Evolutionary conservation across 2,888 invertebrate genomes (phyloP).

Genomic region (Physocephala rufipes): DNA sequence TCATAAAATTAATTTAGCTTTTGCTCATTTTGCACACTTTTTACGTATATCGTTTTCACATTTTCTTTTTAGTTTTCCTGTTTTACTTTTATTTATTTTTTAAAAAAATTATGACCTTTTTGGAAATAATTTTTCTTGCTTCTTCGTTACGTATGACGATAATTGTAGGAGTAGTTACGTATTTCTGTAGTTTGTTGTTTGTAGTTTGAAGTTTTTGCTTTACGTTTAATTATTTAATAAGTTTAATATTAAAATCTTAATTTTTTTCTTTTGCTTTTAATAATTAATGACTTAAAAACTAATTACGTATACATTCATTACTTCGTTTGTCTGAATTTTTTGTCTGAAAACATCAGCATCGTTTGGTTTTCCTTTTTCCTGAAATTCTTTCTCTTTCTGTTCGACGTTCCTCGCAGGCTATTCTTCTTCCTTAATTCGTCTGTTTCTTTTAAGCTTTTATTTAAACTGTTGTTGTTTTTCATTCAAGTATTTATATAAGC

Average conservation of each 20-base stretch:
- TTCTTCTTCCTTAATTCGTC: slow-evolving; percentile 10
- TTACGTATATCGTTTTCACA: slow-evolving; percentile 50
- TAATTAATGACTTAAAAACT: slow-evolving; percentile 51
- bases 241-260: slow-evolving; percentile 18
- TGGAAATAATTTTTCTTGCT: slow-evolving; percentile 38
- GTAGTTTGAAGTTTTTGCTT: slow-evolving; percentile 25
- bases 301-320: slow-evolving; percentile 65
- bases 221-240: slow-evolving; percentile 25
- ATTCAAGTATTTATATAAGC: too few species aligned
- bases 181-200: slow-evolving; percentile 38
- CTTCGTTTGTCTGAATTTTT: slow-evolving; percentile 58
- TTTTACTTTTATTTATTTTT: slow-evolving; percentile 29
- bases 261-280: slow-evolving; percentile 25
- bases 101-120: too few species aligned
- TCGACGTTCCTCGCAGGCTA: not conserved
- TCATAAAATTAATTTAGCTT: slow-evolving; percentile 28
- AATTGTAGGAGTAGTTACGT: slow-evolving; percentile 26
- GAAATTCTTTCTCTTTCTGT: slow-evolving; percentile 6
- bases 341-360: slow-evolving; percentile 24
- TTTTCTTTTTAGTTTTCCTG: slow-evolving; percentile 21
- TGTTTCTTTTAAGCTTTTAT: slow-evolving; percentile 21
- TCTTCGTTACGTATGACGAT: slow-evolving; percentile 30
- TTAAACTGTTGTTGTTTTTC: slow-evolving; percentile 14
- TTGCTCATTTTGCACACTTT: slow-evolving; percentile 32
- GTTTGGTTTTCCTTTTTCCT: slow-evolving; percentile 34